Conservation (phyloP, 35 echinoderm and acorn worm species). For the Holothuria glaberrima region DNA sequence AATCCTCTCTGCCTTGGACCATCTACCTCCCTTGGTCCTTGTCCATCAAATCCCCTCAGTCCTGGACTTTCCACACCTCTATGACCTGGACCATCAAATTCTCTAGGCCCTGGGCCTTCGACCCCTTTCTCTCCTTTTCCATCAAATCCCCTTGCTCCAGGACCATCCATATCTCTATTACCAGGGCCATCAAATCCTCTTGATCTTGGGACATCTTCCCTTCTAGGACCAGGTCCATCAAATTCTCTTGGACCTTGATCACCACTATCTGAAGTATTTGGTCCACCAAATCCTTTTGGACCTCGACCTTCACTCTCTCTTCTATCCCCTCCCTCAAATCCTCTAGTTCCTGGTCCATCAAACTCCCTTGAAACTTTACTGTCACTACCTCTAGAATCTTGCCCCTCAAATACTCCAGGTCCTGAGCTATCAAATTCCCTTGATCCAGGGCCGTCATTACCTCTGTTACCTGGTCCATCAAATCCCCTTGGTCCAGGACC, state of each 20-base stretch:
- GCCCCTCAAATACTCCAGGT: background rate
- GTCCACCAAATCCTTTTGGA: constrained; percentile 23
- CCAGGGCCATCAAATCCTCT: constrained; percentile 23
- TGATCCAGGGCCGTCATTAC: background rate
- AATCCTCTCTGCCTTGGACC: constrained; percentile 10
- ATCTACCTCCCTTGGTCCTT: background rate
- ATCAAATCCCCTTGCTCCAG: constrained; percentile 5
- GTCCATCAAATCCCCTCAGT: constrained; percentile 43
- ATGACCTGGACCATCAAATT: constrained; percentile 24
- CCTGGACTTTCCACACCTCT: constrained; percentile 6
- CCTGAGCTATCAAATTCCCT: constrained; percentile 33
- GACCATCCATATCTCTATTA: background rate
- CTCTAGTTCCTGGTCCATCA: constrained; percentile 39
- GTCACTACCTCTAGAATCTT: constrained; percentile 11
- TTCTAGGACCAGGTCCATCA: background rate
- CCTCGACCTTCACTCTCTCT: too few species aligned
- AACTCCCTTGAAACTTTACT: background rate
- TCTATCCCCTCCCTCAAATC: too few species aligned
- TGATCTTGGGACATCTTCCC: background rate
- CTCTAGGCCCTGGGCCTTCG: constrained; percentile 17
- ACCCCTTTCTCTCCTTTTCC: background rate
- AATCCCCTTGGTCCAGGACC: constrained; percentile 15
- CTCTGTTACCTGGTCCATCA: background rate
- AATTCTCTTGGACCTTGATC: constrained; percentile 2
- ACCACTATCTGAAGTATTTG: background rate